Conservation (phyloP, 2,113 vertebrate species). For the Mohoua ochrocephala region DNA sequence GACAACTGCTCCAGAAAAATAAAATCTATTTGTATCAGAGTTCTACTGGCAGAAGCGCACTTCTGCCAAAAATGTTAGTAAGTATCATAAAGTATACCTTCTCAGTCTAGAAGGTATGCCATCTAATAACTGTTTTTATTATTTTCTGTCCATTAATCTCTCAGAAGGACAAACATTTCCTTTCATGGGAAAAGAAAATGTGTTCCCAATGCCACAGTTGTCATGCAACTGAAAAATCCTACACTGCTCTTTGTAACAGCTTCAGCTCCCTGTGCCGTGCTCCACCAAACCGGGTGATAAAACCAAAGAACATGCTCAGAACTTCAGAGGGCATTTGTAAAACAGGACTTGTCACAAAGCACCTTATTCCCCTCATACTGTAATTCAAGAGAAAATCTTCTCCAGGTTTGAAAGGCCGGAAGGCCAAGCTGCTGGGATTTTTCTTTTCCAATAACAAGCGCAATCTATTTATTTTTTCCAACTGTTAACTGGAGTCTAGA, state of each 20-base stretch:
- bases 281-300: neutral
- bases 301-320: neutral
- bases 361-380: neutral
- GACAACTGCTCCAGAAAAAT: neutral
- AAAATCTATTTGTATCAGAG: neutral
- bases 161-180: neutral
- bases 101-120: neutral
- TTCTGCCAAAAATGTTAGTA: neutral
- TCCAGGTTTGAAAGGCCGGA: neutral
- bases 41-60: neutral
- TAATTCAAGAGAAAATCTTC: neutral
- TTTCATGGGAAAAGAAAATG: neutral
- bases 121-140: neutral
- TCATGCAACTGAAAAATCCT: neutral
- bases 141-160: neutral
- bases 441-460: neutral
- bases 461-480: neutral
- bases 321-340: neutral
- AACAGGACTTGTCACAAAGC: neutral
- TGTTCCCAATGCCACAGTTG: neutral
- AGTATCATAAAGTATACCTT: neutral
- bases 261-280: fast-evolving
- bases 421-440: neutral
- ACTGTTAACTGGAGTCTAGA: neutral
- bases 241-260: neutral